phyloP scores from a whole-genome alignment of 2,888 invertebrate species.

The Leucophenga montana region DNA sequence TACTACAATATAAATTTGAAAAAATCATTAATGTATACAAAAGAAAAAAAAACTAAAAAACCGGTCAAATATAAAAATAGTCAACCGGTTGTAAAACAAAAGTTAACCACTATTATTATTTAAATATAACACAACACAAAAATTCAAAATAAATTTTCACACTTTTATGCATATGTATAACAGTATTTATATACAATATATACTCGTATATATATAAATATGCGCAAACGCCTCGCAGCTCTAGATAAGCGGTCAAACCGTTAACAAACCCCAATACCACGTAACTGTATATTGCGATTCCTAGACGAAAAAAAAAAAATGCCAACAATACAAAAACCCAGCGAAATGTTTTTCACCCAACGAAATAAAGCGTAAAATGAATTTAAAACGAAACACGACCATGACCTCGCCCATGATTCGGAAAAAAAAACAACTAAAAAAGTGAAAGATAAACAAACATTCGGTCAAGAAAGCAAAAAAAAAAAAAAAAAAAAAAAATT shows the following conservation, averaged over 20 bases:
- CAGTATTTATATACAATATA: no score
- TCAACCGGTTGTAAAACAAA: no score
- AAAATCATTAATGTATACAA: no score
- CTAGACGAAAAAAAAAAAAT: neutral
- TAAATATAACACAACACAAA: no score
- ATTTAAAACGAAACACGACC: constrained; percentile 14
- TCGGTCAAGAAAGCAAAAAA: neutral
- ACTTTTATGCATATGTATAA: no score
- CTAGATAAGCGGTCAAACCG: no score
- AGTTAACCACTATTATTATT: no score
- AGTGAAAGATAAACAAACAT: neutral
- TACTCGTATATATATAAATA: neutral
- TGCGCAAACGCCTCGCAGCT: neutral
- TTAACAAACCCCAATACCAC: neutral
- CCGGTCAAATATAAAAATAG: no score
- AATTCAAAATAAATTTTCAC: no score
- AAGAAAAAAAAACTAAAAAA: no score
- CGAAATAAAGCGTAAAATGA: constrained; percentile 1
- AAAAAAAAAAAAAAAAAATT: neutral
- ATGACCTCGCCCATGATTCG: constrained; percentile 16
- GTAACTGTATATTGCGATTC: neutral
- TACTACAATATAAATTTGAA: no score
- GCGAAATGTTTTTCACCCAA: neutral
- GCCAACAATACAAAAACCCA: neutral
- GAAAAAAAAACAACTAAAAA: neutral